A percentile compares a stretch with the other conserved stretches of the same genome.
Evolutionary conservation across 2,797 vertebrate species (phyloP).

Genomic region (Schizothorax lantsangensis): DNA sequence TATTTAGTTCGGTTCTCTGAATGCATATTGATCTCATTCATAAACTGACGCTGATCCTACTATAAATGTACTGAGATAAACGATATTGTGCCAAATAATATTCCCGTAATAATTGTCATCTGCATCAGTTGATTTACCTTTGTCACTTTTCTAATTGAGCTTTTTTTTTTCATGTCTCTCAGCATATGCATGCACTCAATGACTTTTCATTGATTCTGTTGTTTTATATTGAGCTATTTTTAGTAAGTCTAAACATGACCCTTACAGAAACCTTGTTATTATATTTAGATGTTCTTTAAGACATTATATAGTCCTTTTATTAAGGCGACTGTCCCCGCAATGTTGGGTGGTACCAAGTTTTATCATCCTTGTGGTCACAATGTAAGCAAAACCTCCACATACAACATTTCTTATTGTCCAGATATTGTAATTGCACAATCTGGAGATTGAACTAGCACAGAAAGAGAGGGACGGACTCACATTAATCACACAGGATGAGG

Average conservation of each 20-base stretch:
- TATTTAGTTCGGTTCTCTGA: not conserved
- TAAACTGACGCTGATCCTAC: not conserved
- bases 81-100: not conserved
- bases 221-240: not conserved
- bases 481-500: not conserved
- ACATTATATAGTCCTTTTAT: not conserved
- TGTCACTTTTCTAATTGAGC: not conserved
- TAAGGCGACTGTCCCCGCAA: not conserved
- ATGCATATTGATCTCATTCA: constrained; percentile 9
- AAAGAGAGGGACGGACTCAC: not conserved
- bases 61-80: not conserved
- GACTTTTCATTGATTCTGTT: not conserved
- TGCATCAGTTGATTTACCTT: constrained; percentile 8
- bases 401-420: not conserved
- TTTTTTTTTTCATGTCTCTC: not conserved
- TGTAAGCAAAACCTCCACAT: not conserved
- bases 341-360: not conserved
- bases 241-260: not conserved
- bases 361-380: not conserved
- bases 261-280: not conserved
- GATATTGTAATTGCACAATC: not conserved
- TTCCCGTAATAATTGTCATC: not conserved
- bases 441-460: not conserved
- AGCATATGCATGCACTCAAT: not conserved
- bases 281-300: not conserved